phyloP scores from a whole-genome alignment of 2,888 invertebrate species.

The Sepioteuthis lessoniana region DNA sequence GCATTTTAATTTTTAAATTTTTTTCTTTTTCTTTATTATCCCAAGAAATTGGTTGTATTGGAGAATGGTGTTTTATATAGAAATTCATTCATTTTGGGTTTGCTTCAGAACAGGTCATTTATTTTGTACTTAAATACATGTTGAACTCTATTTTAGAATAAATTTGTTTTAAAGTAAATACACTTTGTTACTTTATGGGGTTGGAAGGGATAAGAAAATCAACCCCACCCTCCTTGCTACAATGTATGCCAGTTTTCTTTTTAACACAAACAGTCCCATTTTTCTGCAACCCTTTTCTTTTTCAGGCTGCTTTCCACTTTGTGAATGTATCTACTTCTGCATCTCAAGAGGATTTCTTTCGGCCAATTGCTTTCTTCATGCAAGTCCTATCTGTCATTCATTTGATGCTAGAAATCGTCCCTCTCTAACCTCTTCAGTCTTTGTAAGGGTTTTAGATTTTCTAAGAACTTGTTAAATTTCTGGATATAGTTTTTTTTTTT shows the following conservation, averaged over 20 bases:
- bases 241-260: constrained; percentile 37
- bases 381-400: not conserved
- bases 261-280: constrained; percentile 42
- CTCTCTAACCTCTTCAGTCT: not conserved
- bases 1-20: too few relatives aligned
- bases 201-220: too few relatives aligned
- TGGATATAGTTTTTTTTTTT: not conserved
- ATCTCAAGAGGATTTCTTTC: not conserved
- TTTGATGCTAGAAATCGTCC: not conserved
- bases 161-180: too few relatives aligned
- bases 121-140: too few relatives aligned
- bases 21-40: too few relatives aligned
- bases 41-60: too few relatives aligned
- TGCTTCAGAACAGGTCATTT: too few relatives aligned
- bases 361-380: not conserved
- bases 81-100: too few relatives aligned
- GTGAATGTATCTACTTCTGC: not conserved
- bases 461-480: not conserved
- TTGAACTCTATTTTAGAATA: too few relatives aligned
- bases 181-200: too few relatives aligned
- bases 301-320: not conserved
- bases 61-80: too few relatives aligned
- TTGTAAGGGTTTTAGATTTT: not conserved
- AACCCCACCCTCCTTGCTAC: not conserved
- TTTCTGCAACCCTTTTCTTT: not conserved